Percentiles rank a stretch among this genome's conserved stretches.
Conservation (phyloP, 2,888 invertebrate species). For the Melanargia galathea region DNA sequence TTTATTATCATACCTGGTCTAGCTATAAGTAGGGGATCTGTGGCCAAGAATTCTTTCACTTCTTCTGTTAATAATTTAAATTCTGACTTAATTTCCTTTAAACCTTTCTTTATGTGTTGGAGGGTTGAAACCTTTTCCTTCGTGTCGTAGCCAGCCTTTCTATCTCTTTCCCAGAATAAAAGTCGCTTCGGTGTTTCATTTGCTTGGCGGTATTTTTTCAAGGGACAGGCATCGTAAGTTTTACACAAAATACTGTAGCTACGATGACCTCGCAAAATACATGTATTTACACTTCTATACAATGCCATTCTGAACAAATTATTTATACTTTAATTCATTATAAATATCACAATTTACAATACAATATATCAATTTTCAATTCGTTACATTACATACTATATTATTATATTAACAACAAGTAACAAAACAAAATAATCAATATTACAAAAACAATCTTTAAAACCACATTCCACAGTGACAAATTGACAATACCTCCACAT, state of each 20-base stretch:
- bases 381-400: too few species aligned
- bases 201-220: slow-evolving; percentile 43
- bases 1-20: slow-evolving; percentile 70
- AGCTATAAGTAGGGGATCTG: slow-evolving; percentile 83
- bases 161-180: slow-evolving; percentile 82
- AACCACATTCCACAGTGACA: too few species aligned
- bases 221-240: slow-evolving; percentile 45
- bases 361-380: too few species aligned
- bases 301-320: slow-evolving; percentile 14
- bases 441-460: too few species aligned
- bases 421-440: too few species aligned
- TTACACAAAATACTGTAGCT: slow-evolving; percentile 50
- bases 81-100: slow-evolving; percentile 86
- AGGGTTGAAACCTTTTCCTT: slow-evolving; percentile 64
- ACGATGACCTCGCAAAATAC: slow-evolving; percentile 13
- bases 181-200: slow-evolving; percentile 53
- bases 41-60: slow-evolving; percentile 83
- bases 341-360: slow-evolving; percentile 2
- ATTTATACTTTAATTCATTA: slow-evolving; percentile 1
- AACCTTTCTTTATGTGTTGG: slow-evolving; percentile 84
- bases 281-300: slow-evolving; percentile 5
- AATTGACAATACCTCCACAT: too few species aligned
- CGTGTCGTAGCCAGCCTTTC: slow-evolving; percentile 83
- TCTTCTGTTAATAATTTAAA: slow-evolving; percentile 85
- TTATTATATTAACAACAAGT: too few species aligned